Conservation (phyloP, 2,113 vertebrate species). For the Recurvirostra avosetta region DNA sequence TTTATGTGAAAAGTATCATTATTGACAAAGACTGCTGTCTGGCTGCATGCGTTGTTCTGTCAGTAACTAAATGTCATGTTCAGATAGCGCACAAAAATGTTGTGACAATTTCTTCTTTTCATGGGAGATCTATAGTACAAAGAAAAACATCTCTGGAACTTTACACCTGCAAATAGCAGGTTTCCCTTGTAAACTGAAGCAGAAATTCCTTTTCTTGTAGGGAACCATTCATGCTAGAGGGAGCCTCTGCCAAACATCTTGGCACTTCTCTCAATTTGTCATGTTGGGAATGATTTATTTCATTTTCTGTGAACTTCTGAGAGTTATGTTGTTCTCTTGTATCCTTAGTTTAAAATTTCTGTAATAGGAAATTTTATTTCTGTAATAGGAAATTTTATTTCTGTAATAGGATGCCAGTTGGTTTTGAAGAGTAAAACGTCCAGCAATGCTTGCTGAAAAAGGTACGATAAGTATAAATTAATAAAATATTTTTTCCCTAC, state of each 20-base stretch:
- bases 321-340: background rate
- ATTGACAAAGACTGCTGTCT: background rate
- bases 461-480: background rate
- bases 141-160: background rate
- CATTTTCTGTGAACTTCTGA: background rate
- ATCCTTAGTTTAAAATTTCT: background rate
- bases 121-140: background rate
- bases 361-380: background rate
- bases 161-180: background rate
- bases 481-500: background rate
- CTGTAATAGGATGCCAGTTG: background rate
- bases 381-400: background rate
- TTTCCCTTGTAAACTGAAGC: background rate
- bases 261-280: background rate
- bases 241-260: background rate
- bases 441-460: background rate
- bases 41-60: background rate
- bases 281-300: background rate
- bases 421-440: background rate
- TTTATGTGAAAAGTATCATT: background rate
- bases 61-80: background rate
- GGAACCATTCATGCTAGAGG: background rate
- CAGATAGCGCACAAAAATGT: background rate
- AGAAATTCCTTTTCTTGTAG: background rate
- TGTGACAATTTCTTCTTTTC: background rate